Percentiles rank a stretch among this genome's conserved stretches.
These are phyloP conservation scores for Heliothis virescens DNA, from an alignment of 1,140 invertebrate species.

Conservation along the genomic window DNA sequence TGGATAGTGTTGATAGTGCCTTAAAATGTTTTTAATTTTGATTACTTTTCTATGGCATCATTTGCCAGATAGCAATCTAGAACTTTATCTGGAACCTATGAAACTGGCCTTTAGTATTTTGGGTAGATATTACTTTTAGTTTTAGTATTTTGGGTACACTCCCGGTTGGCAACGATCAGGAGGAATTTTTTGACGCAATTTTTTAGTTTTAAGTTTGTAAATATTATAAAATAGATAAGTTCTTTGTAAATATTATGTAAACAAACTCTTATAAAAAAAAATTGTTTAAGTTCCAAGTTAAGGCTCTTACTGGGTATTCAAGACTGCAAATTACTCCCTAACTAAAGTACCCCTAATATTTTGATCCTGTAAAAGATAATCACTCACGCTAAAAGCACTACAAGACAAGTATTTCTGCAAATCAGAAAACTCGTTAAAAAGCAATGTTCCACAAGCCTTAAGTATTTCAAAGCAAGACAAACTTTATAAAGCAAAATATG, in stretches of 20 bases:
- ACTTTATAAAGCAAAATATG: slow-evolving; percentile 62
- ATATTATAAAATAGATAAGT: too few species aligned
- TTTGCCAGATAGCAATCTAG: too few species aligned
- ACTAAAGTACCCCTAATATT: not conserved
- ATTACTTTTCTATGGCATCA: not conserved
- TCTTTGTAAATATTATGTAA: too few species aligned
- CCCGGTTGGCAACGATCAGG: too few species aligned
- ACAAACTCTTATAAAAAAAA: too few species aligned
- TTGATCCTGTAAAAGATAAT: not conserved
- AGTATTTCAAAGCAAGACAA: slow-evolving; percentile 52
- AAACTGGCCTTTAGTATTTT: not conserved
- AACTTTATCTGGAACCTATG: not conserved
- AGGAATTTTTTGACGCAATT: too few species aligned
- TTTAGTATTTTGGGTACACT: too few species aligned
- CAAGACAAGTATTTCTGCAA: slow-evolving; percentile 42
- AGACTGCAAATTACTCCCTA: not conserved
- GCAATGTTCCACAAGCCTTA: slow-evolving; percentile 45
- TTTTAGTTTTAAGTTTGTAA: too few species aligned
- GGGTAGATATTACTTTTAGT: too few species aligned
- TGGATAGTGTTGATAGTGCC: too few species aligned
- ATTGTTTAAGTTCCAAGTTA: too few species aligned
- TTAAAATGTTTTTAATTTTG: not conserved
- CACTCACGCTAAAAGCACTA: slow-evolving; percentile 10
- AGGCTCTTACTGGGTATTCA: too few species aligned
- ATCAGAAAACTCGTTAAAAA: slow-evolving; percentile 53